Conservation (phyloP, 2,888 invertebrate genomes). For the Zaprionus lineosus region DNA sequence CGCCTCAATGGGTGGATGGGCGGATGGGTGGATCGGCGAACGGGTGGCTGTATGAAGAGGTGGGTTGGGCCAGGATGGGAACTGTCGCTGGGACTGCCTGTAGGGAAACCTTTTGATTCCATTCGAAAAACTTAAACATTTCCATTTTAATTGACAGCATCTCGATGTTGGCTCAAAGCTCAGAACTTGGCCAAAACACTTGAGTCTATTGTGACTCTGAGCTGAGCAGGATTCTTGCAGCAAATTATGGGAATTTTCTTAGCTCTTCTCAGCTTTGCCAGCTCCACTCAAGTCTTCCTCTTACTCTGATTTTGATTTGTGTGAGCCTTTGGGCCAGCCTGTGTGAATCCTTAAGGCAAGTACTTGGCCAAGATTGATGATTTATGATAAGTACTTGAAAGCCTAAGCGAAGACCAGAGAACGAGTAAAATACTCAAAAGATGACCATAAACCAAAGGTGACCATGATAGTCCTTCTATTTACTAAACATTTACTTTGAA, state of each 20-base stretch:
- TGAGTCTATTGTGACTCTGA: conserved; percentile 58
- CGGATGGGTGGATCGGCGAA: conserved; percentile 8
- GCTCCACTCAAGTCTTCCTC: neutral
- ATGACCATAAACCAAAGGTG: too few relatives aligned
- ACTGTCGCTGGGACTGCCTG: too few relatives aligned
- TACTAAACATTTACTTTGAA: too few relatives aligned
- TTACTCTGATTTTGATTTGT: neutral
- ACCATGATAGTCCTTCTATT: too few relatives aligned
- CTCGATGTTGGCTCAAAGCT: conserved; percentile 64
- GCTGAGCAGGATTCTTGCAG: conserved; percentile 43
- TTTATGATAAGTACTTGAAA: too few relatives aligned
- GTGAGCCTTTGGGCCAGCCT: conserved; percentile 31
- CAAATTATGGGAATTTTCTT: conserved; percentile 41
- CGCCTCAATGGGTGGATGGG: conserved; percentile 46
- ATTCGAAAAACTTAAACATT: conserved; percentile 66
- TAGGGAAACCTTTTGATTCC: conserved; percentile 51
- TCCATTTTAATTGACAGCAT: conserved; percentile 75
- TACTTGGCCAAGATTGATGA: too few relatives aligned
- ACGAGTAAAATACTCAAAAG: too few relatives aligned
- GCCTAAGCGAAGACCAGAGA: too few relatives aligned
- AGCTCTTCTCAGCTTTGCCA: too few relatives aligned
- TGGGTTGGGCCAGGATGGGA: too few relatives aligned
- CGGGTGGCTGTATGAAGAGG: conserved; percentile 1
- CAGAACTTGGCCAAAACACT: conserved; percentile 31
- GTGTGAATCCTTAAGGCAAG: too few relatives aligned